Evolutionary conservation across 2,888 invertebrate species (phyloP).

Genomic region (Apamea epomidion): DNA sequence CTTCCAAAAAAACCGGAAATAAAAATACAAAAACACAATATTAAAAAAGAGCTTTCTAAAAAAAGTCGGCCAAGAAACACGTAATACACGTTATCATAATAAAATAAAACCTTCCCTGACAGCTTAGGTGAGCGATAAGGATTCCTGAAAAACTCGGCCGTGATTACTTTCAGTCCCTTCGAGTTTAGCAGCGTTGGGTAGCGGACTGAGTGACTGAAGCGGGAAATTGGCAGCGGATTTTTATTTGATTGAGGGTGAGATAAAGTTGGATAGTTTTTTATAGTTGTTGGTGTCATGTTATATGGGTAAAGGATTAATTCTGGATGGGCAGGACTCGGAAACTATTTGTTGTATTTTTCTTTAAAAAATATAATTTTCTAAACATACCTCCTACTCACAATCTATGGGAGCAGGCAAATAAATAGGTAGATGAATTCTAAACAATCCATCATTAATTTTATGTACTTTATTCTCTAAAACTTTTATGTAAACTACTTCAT

Average conservation of each 20-base stretch:
- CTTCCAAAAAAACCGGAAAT: conserved; percentile 11
- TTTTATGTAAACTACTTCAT: neutral
- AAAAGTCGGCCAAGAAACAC: conserved; percentile 42
- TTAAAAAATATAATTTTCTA: neutral
- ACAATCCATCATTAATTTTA: neutral
- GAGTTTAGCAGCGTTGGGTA: conserved; percentile 41
- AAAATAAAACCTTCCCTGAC: conserved; percentile 62
- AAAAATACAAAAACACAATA: conserved; percentile 18
- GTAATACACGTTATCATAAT: conserved; percentile 64
- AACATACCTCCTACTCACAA: neutral
- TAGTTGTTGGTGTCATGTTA: conserved; percentile 3
- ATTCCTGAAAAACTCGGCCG: conserved; percentile 60
- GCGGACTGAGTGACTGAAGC: conserved; percentile 31
- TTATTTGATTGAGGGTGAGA: conserved; percentile 21
- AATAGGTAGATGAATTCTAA: neutral
- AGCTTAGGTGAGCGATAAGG: conserved; percentile 68
- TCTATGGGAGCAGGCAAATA: neutral
- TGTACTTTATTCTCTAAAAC: neutral
- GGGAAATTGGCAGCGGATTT: conserved; percentile 54
- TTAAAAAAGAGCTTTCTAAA: conserved; percentile 26
- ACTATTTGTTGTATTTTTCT: neutral
- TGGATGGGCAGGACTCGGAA: neutral
- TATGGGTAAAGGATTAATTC: neutral
- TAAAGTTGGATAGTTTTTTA: conserved; percentile 10
- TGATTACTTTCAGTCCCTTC: conserved; percentile 67